Conservation (phyloP, 1,140 invertebrate species). For the Drosophila obscura region DNA sequence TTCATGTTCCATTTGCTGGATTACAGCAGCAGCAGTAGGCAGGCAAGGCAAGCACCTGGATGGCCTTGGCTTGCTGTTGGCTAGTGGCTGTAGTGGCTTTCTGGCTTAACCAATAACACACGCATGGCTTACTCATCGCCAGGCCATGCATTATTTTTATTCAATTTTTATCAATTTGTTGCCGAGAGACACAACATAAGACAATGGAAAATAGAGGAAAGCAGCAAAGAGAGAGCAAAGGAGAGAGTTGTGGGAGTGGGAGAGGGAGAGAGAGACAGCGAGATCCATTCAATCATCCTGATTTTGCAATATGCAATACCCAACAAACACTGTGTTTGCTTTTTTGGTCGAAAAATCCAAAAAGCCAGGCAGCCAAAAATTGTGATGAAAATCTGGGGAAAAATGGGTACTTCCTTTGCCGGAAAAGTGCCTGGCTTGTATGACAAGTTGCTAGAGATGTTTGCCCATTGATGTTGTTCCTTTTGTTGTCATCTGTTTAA, state of each 20-base stretch:
- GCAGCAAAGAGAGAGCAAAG: background rate
- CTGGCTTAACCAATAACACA: conserved; percentile 13
- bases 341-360: conserved; percentile 11
- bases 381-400: conserved; percentile 61
- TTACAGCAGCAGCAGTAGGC: conserved; percentile 31
- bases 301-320: conserved; percentile 16
- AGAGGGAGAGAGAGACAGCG: background rate
- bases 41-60: conserved; percentile 16
- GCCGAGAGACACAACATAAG: conserved; percentile 19
- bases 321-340: conserved; percentile 51
- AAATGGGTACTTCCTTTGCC: background rate
- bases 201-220: background rate
- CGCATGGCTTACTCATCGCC: conserved; percentile 12
- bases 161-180: conserved; percentile 77
- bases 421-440: conserved; percentile 54
- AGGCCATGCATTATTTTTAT: conserved; percentile 61
- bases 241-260: background rate
- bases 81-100: conserved; percentile 17
- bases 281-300: background rate
- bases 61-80: conserved; percentile 21
- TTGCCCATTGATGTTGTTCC: conserved; percentile 52
- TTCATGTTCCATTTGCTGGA: conserved; percentile 55
- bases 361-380: conserved; percentile 47
- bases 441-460: conserved; percentile 74
- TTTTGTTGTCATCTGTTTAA: conserved; percentile 55